A percentile compares a stretch with the other conserved stretches of the same genome.
Evolutionary conservation across 2,113 vertebrate species (phyloP).

Genomic region (Microcebus lehilahytsara): DNA sequence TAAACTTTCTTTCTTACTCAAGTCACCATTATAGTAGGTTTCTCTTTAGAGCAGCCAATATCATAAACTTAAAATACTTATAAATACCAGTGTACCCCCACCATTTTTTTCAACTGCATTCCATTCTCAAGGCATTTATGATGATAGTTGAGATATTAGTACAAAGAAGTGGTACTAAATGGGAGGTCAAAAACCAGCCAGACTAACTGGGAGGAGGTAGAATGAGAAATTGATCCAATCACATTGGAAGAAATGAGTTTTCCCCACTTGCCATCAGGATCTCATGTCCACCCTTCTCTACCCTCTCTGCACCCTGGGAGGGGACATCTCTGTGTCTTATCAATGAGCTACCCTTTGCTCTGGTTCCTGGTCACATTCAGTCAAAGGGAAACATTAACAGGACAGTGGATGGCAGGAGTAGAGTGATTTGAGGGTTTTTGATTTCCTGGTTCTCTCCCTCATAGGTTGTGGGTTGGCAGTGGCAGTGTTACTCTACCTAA

Average conservation of each 20-base stretch:
- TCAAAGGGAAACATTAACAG: not conserved
- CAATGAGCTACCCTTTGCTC: not conserved
- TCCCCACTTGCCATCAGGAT: not conserved
- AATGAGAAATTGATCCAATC: not conserved
- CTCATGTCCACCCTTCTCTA: not conserved
- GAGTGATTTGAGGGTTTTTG: rapidly evolving
- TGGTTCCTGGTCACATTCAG: not conserved
- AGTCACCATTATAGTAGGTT: not conserved
- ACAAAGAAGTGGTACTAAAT: not conserved
- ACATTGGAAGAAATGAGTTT: not conserved
- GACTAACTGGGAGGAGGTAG: not conserved
- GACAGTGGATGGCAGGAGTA: not conserved
- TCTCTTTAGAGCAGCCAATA: not conserved
- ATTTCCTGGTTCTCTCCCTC: not conserved
- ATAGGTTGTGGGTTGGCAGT: not conserved
- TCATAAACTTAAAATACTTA: not conserved
- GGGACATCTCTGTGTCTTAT: not conserved
- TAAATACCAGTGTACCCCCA: not conserved
- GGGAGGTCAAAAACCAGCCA: not conserved
- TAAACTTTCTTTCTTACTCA: not conserved
- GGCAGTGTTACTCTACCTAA: not conserved
- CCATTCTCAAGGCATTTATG: not conserved
- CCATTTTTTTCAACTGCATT: not conserved
- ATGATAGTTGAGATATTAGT: not conserved
- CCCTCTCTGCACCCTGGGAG: not conserved